Evolutionary conservation across 2,113 vertebrate species (phyloP).

Genomic region (Motacilla tschutschensis): DNA sequence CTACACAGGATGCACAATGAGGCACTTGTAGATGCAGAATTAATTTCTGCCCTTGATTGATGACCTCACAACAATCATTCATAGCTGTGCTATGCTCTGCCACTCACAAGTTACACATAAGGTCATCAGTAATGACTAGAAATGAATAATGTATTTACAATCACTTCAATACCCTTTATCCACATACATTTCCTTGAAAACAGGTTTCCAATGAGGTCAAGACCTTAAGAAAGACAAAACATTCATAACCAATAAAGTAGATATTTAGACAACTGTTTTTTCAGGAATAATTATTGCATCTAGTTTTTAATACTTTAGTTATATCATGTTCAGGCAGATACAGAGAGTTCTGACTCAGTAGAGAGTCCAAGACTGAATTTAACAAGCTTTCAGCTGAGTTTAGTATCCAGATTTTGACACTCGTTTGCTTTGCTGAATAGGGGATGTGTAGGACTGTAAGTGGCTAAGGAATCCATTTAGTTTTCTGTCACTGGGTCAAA

Average conservation of each 20-base stretch:
- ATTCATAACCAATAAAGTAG: neutral
- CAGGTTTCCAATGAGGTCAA: neutral
- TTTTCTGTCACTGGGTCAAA: neutral
- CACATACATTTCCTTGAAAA: neutral
- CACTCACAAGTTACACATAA: neutral
- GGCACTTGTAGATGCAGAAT: neutral
- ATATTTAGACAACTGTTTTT: neutral
- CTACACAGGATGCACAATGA: neutral
- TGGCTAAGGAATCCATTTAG: neutral
- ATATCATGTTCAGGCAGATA: neutral
- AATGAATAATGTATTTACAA: constrained; percentile 36
- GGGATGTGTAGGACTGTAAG: neutral
- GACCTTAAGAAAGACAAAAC: neutral
- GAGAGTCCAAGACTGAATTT: neutral
- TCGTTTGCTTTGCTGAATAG: neutral
- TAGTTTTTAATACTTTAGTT: neutral
- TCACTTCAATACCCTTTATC: neutral
- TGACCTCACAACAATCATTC: neutral
- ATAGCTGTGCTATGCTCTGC: neutral
- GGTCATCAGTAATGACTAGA: constrained; percentile 2
- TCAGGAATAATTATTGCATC: neutral
- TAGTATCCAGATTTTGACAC: neutral
- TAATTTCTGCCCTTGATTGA: neutral
- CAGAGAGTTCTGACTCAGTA: neutral
- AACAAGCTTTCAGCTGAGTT: neutral